Evolutionary conservation across 2,113 vertebrate genomes (phyloP), one percentile per base, ranked within the genome.

Genomic region (Phocoena phocoena): DNA sequence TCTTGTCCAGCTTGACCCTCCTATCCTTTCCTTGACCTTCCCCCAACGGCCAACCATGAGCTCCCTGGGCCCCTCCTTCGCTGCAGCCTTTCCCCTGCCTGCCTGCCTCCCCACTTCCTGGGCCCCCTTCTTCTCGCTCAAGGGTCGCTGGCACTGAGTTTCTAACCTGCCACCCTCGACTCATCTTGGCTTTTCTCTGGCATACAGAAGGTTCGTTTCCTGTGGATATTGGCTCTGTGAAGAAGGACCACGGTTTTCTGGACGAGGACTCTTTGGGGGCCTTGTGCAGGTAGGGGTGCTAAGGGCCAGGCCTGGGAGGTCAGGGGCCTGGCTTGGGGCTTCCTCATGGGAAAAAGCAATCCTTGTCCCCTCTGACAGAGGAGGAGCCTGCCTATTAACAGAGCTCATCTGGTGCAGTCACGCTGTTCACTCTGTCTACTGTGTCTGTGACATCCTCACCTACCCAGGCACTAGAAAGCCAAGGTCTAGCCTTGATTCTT

Each of bases 241-340:
- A 99, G 98, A 99, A 98, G 93, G 99, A 99, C 97, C 99, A 99
- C 96, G 76, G 97, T 97, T 99, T 99, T 98, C 98, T 99, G 98
- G 99, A 99, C 96, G 97, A 99, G 96, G 99, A 99, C 97, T 99
- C 99, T 92, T 98, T 99, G 95, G 98, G 98, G 98, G 99, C 99
- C 62, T 98, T 99, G 90, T 99, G 99, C 99, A 99, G 99, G 99
- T 99, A 98, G 90, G 0, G 0, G n/a, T 50, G 21, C 77, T 60
- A 33, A 26, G 1, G 0, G 1, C 17, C 14, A 50, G 11, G n/a
- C 6, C 38, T 90, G 65, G 63, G 90, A 91, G 65, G 3, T 55
- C 84, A 70, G 55, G 23, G 44, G 80, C 63, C 44, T 33, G 58
- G 63, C 53, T 93, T 96, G n/a, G 58, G 53, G 70, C 58, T 93